phyloP scores from a whole-genome alignment of 2,888 invertebrate genomes.

The Dusona sp. region DNA sequence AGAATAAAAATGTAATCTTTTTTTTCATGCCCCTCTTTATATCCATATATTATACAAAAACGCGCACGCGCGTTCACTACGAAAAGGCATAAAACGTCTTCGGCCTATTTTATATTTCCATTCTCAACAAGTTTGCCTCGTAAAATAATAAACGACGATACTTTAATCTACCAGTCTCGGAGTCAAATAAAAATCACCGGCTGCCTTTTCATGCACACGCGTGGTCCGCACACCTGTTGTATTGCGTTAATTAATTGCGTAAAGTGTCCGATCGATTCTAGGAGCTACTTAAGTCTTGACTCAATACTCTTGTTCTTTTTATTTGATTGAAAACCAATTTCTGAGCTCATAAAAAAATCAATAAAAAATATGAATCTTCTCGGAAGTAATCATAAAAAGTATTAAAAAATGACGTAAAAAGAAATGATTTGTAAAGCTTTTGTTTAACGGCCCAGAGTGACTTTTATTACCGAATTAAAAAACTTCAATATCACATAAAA shows the following conservation, averaged over 20 bases:
- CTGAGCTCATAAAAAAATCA: background rate
- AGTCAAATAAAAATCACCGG: conserved; percentile 57
- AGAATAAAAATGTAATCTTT: background rate
- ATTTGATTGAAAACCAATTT: background rate
- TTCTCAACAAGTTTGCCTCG: conserved; percentile 10
- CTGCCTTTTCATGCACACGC: conserved; percentile 7
- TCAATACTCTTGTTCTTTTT: background rate
- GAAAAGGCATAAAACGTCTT: background rate
- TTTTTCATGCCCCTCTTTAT: background rate
- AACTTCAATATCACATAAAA: no score
- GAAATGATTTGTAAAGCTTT: background rate
- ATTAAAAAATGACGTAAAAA: background rate
- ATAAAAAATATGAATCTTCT: background rate
- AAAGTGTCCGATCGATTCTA: background rate
- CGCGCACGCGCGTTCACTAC: background rate
- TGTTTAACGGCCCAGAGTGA: no score
- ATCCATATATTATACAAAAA: background rate
- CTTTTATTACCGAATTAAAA: no score
- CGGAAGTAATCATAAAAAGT: no score
- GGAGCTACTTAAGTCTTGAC: background rate
- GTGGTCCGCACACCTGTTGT: conserved; percentile 38
- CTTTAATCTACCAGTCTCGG: conserved; percentile 21
- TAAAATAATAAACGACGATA: conserved; percentile 14
- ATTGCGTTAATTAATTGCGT: conserved; percentile 13
- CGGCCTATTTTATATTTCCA: conserved; percentile 5